A percentile compares a stretch with the other conserved stretches of the same genome.
Conservation (phyloP, 2,888 invertebrate species). For the Pogonocherus hispidulus region DNA sequence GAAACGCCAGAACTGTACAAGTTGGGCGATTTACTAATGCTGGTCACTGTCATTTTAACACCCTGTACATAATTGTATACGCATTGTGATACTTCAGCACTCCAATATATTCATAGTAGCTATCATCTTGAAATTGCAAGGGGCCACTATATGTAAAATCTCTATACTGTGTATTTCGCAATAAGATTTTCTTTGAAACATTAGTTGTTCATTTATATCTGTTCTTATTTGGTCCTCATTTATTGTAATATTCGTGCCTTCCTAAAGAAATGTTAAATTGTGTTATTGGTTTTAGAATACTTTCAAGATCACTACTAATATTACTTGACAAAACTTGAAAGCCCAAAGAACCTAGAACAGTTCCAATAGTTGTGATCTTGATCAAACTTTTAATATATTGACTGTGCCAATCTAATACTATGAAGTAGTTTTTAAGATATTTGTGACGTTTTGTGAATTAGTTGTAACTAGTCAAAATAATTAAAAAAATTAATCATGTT, state of each 20-base stretch:
- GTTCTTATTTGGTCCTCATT: neutral
- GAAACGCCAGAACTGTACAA: too few species aligned
- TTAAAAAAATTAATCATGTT: conserved; percentile 7
- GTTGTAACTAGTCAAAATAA: conserved; percentile 19
- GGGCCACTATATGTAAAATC: conserved; percentile 16
- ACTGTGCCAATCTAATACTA: conserved; percentile 17
- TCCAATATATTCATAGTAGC: conserved; percentile 2
- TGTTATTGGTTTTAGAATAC: neutral
- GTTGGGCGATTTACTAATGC: too few species aligned
- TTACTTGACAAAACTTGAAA: neutral
- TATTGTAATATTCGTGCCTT: conserved; percentile 22
- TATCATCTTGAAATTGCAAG: conserved; percentile 2
- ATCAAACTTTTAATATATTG: conserved; percentile 4
- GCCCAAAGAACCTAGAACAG: neutral
- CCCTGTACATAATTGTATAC: conserved; percentile 14
- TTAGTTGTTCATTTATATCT: neutral
- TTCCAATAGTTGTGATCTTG: neutral
- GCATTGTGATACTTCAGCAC: conserved; percentile 22
- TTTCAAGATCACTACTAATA: neutral
- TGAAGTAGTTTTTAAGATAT: neutral
- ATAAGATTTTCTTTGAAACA: neutral
- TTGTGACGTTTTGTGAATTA: neutral
- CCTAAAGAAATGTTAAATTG: conserved; percentile 7
- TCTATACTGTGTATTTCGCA: neutral
- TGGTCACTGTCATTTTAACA: neutral